These are phyloP conservation scores for Bettongia penicillata DNA, from an alignment of 2,113 vertebrate species.

Conservation along the genomic window DNA sequence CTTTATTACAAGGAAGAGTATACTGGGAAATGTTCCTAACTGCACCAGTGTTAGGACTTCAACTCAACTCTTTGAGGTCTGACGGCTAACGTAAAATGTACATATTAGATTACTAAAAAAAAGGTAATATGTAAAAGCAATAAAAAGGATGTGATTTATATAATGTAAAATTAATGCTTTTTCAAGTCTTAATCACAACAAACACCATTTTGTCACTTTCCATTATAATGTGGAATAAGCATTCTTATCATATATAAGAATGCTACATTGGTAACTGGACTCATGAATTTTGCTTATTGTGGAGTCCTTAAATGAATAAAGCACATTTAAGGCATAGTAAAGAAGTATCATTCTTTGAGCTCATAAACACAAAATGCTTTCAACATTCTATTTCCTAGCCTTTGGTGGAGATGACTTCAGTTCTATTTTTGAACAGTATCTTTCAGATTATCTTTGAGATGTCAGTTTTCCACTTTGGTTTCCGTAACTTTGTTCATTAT, in stretches of 20 bases:
- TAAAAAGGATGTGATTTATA: background rate
- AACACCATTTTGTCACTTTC: background rate
- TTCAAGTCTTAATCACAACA: background rate
- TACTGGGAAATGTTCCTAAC: background rate
- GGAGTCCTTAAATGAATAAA: background rate
- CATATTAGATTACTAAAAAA: background rate
- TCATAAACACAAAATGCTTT: slow-evolving; percentile 18
- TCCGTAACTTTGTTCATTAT: slow-evolving; percentile 38
- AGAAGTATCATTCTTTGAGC: slow-evolving; percentile 19
- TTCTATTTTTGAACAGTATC: background rate
- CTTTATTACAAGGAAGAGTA: background rate
- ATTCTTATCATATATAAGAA: background rate
- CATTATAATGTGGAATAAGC: background rate
- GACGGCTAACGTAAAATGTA: no score
- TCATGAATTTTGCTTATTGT: background rate
- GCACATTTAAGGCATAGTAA: slow-evolving; percentile 8
- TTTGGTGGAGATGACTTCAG: slow-evolving; percentile 14
- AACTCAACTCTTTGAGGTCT: no score
- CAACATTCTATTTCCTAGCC: background rate
- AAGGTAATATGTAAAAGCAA: background rate
- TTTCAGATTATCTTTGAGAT: slow-evolving; percentile 22
- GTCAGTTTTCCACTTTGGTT: background rate
- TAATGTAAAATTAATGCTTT: background rate
- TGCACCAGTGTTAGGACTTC: no score
- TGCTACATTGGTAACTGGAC: background rate